Evolutionary conservation across 2,888 invertebrate genomes (phyloP), one percentile per base, ranked within the genome.

Genomic region (Ophioninae sp.): DNA sequence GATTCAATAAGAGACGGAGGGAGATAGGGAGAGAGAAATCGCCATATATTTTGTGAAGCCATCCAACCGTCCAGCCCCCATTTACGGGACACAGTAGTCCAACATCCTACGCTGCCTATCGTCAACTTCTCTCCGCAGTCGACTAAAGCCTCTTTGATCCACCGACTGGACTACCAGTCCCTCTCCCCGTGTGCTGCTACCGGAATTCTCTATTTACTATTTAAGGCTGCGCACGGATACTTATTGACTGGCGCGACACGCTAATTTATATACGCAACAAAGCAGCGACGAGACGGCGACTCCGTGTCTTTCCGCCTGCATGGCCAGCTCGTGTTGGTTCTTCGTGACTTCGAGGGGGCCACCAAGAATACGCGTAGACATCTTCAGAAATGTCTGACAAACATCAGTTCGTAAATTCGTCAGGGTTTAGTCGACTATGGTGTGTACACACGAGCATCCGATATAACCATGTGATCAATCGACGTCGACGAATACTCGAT

Each of bases 181-280:
- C 39, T 67, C 65, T 76, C 81, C 67, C 67, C 76, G 56, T 13
- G 13, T 1, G 44, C 59, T 82, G 87, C 88, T 87, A 88, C 88
- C 85, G 88, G 87, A 87, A 88, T 87, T 87, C 84, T 86, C 87
- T 87, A 87, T 87, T 87, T 87, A 86, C 87, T 87, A 87, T 90
- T 90, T 89, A 87, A 89, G 88, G 87, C 85, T 78, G 77, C 84
- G 44, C 44, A 44, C 44, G 69, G 76, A 80, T 88, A 88, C 88
- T 87, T 88, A 89, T 89, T 86, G 88, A 87, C 86, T 79, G 82
- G 84, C 87, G 86, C 85, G 87, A 88, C 88, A 88, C 86, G 88
- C 89, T 90, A 89, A 91, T 90, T 89, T 88, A 84, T 87, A 84
- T 88, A 88, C 85, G 83, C 74, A 81, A 79, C 81, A 74, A 61